These are phyloP conservation scores for Seriola rivoliana DNA, from an alignment of 2,113 vertebrate species.

Conservation along the genomic window DNA sequence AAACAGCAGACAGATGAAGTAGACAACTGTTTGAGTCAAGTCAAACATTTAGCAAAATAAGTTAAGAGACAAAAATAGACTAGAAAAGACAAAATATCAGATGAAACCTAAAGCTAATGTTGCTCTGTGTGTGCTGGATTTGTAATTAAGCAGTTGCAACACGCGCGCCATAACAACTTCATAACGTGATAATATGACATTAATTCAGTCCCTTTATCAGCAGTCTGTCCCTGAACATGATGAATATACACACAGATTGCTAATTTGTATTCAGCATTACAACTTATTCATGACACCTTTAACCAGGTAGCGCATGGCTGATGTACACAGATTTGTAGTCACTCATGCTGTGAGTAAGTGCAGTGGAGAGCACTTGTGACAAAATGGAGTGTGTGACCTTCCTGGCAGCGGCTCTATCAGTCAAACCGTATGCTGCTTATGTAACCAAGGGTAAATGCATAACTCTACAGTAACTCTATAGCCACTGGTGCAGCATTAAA, in stretches of 20 bases:
- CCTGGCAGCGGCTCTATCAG: conserved; percentile 46
- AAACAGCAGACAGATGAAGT: not conserved
- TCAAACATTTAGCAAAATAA: not conserved
- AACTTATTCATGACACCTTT: conserved; percentile 5
- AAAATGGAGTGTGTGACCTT: conserved; percentile 57
- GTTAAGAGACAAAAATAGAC: not conserved
- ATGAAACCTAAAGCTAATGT: not conserved
- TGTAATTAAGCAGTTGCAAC: not conserved
- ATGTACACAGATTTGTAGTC: not conserved
- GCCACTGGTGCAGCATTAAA: not conserved
- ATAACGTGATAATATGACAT: not conserved
- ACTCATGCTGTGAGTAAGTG: not conserved
- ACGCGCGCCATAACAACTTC: not conserved
- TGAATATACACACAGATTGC: not conserved
- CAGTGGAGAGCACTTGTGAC: conserved; percentile 1
- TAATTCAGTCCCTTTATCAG: not conserved
- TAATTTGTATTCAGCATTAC: not conserved
- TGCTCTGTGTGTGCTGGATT: not conserved
- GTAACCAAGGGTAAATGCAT: conserved; percentile 56
- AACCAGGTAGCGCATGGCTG: not conserved
- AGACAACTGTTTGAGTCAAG: not conserved
- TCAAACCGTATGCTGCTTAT: conserved; percentile 34
- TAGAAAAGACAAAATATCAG: not conserved
- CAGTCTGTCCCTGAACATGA: not conserved
- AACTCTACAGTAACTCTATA: conserved; percentile 36